Conservation (phyloP, 1,140 invertebrate species). For the Bombus confusus region DNA sequence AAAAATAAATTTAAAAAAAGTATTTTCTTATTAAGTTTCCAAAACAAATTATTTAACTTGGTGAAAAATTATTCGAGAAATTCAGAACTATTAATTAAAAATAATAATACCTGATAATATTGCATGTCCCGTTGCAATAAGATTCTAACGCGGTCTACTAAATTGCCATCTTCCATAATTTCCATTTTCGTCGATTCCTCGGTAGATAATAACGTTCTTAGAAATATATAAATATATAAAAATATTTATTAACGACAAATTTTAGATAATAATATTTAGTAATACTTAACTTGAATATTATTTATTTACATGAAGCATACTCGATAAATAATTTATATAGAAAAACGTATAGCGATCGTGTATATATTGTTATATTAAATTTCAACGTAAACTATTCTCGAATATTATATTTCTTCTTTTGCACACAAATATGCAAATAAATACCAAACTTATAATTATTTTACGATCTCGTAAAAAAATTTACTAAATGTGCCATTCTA, state of each 20-base stretch:
- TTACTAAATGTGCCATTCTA: slow-evolving; percentile 10
- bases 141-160: slow-evolving; percentile 91
- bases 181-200: slow-evolving; percentile 84
- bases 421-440: slow-evolving; percentile 9
- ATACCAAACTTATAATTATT: not conserved
- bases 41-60: not conserved
- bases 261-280: not conserved
- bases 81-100: not conserved
- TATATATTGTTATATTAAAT: not conserved
- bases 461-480: not conserved
- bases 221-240: not conserved
- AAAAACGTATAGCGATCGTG: not conserved
- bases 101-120: slow-evolving; percentile 87
- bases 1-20: too few relatives aligned
- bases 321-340: not conserved
- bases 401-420: slow-evolving; percentile 5
- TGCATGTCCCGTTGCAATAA: slow-evolving; percentile 89
- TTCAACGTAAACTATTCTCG: not conserved
- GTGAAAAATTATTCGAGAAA: not conserved
- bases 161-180: slow-evolving; percentile 92
- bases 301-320: slow-evolving; percentile 31
- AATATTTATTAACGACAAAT: not conserved
- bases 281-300: not conserved
- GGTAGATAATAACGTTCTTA: not conserved
- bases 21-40: too few relatives aligned